phyloP scores from a whole-genome alignment of 2,113 vertebrate genomes.

The Nothoprocta pentlandii region DNA sequence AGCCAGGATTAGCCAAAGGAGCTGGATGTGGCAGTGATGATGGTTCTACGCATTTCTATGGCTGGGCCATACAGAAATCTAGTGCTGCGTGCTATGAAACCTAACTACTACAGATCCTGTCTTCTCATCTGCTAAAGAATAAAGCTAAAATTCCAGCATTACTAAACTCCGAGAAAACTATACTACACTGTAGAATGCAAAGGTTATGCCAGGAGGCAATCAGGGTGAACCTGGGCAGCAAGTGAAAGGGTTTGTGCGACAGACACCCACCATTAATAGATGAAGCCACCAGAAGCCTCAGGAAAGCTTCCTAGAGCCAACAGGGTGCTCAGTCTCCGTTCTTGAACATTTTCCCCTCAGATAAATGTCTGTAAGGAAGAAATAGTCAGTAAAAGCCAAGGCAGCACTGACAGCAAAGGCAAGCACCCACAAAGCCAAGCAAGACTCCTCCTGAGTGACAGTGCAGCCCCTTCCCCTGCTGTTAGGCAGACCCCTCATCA shows the following conservation, averaged over 20 bases:
- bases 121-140: neutral
- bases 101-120: neutral
- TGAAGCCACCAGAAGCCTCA: too few relatives aligned
- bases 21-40: neutral
- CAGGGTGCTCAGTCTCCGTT: neutral
- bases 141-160: neutral
- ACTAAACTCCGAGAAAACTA: too few relatives aligned
- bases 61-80: neutral
- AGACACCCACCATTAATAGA: neutral
- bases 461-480: neutral
- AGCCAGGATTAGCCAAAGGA: neutral
- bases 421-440: neutral
- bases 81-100: too few relatives aligned
- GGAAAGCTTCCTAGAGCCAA: neutral
- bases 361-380: neutral
- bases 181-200: neutral
- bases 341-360: neutral
- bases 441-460: too few relatives aligned
- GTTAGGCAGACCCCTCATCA: neutral
- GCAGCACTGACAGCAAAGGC: neutral
- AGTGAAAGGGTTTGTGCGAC: too few relatives aligned
- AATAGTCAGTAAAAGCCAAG: neutral
- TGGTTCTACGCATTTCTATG: neutral
- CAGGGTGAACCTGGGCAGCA: neutral
- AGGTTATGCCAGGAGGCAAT: neutral